phyloP scores from a whole-genome alignment of 2,113 vertebrate genomes.

The Mormoops blainvillei region DNA sequence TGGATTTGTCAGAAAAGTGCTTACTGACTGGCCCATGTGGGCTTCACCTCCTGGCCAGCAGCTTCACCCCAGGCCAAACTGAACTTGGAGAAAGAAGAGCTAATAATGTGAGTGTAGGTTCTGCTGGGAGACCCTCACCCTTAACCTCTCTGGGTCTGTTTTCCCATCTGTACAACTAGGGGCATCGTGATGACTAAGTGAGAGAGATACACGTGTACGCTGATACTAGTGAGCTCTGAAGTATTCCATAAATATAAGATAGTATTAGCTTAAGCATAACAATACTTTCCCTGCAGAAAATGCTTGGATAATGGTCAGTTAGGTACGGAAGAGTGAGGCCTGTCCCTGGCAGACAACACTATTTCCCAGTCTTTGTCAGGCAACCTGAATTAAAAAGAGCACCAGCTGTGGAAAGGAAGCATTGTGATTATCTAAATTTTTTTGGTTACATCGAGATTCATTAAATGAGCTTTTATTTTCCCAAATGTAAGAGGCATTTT shows the following conservation, averaged over 20 bases:
- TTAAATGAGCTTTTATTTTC: not conserved
- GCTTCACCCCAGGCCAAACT: not conserved
- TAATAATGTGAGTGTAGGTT: accelerated
- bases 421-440: not conserved
- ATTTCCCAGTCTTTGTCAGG: not conserved
- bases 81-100: not conserved
- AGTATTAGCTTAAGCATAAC: not conserved
- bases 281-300: not conserved
- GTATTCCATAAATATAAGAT: not conserved
- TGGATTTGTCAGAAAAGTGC: constrained; percentile 1
- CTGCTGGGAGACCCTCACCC: not conserved
- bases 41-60: not conserved
- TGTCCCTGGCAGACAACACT: not conserved
- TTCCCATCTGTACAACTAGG: not conserved
- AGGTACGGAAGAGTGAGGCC: not conserved
- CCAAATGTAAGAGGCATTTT: not conserved
- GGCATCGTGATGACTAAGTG: not conserved
- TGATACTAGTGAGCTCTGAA: not conserved
- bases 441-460: not conserved
- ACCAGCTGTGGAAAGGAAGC: not conserved
- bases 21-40: not conserved
- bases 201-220: not conserved
- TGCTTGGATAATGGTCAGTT: too few relatives aligned
- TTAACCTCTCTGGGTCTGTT: not conserved
- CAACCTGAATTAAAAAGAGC: not conserved